These are phyloP conservation scores for Graptemys geographica DNA, from an alignment of 2,797 vertebrate genomes.

Conservation along the genomic window DNA sequence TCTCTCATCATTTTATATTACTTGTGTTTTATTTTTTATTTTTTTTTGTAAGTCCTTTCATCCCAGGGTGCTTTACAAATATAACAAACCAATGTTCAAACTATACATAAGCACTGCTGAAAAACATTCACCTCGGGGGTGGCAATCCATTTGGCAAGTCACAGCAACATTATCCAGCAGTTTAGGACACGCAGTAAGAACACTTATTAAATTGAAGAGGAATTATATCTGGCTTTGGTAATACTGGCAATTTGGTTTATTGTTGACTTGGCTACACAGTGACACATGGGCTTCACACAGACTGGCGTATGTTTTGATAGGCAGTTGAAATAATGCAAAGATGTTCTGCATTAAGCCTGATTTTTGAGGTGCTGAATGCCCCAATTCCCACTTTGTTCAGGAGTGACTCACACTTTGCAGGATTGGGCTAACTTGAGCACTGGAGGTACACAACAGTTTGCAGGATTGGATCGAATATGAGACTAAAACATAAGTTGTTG, in stretches of 20 bases:
- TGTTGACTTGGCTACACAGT: neutral
- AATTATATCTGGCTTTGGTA: slow-evolving; percentile 43
- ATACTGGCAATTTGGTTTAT: neutral
- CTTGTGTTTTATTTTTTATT: neutral
- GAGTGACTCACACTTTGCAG: neutral
- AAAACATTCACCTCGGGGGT: neutral
- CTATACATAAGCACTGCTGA: neutral
- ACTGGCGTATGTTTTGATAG: accelerated
- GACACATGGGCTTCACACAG: neutral
- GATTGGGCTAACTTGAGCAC: slow-evolving; percentile 3
- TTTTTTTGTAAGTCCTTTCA: neutral
- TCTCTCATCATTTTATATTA: neutral
- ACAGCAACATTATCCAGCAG: neutral
- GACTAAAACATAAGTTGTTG: neutral
- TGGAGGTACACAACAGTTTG: neutral
- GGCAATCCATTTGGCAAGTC: slow-evolving; percentile 10
- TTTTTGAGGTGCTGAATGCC: neutral
- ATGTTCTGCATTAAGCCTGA: neutral
- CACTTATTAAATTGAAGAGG: neutral
- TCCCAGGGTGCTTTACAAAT: neutral
- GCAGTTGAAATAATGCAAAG: neutral
- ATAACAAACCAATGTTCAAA: neutral
- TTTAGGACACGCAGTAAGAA: neutral
- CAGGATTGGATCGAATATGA: neutral
- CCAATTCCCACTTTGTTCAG: neutral